Evolutionary conservation across 2,888 invertebrate species (phyloP).

Genomic region (Dryococelus australis): DNA sequence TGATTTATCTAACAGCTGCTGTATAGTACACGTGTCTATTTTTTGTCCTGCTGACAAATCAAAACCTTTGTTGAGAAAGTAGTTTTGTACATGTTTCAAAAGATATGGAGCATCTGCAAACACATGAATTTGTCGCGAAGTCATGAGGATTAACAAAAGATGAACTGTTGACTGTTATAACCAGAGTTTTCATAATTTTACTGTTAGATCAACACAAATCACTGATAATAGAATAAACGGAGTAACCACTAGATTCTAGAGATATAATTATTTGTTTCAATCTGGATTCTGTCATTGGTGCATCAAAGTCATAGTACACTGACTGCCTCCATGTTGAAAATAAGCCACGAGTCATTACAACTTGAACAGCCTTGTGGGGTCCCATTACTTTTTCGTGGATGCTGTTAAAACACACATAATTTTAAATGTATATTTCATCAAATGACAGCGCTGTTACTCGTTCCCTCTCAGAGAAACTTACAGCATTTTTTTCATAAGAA

Average conservation of each 20-base stretch:
- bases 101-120: background rate
- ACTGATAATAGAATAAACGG: background rate
- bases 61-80: background rate
- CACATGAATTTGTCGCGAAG: background rate
- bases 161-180: background rate
- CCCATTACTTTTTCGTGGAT: background rate
- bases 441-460: conserved; percentile 12
- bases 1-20: background rate
- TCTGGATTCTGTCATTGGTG: conserved; percentile 4
- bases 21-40: background rate
- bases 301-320: conserved; percentile 12
- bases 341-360: conserved; percentile 17
- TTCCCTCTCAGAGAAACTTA: background rate
- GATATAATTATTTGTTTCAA: background rate
- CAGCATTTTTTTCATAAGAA: background rate
- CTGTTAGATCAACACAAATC: conserved; percentile 19
- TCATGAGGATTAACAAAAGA: no score
- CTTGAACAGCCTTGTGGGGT: conserved; percentile 11
- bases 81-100: background rate
- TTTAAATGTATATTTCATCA: background rate
- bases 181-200: background rate
- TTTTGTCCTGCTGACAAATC: background rate
- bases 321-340: background rate
- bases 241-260: conserved; percentile 1
- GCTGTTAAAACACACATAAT: background rate